Base-by-base conservation (phyloP, 2,797 vertebrate species). In the Pseudochirops corinnae region DNA sequence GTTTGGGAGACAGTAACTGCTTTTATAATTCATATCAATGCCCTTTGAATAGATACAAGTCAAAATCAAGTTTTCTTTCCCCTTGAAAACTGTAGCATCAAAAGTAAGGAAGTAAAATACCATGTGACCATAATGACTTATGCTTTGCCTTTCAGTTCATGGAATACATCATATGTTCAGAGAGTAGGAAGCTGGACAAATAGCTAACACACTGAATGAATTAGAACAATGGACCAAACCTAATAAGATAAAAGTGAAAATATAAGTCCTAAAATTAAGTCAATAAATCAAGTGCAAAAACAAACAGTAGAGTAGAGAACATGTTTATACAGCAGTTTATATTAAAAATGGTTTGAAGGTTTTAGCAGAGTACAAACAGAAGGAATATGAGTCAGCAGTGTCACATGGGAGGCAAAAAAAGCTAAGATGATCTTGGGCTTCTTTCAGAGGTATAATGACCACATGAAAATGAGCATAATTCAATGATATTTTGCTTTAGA, bases 11-110 rank as follows among this genome's bases (percentile, higher is more conserved):
- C 9, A 91, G 33, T 3, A 0, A 91, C 91, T 93, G 93, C 50
- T 62, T 3, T 91, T 11, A 0, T 33, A 95, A 58, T 96, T 67
- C 56, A 90, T 29, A 28, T 97, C 55, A 91, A 6, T 94, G 62
- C 4, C 1, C 55, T 60, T 4, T 90, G 91, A 97, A 95, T 94
- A 90, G 53, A 96, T 94, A 91, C 13, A 53, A 52, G 93, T 94
- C 92, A 96, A 97, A 60, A 62, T 95, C 95, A 97, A 18, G 12
- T 96, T 95, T 92, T 0, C 1, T 97, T 98, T 97, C 55, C 4
- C n/a, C 46, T 93, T 57, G 87, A 91, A 96, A 94, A 97, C 9
- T 53, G 0, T 58, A 60, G 28, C 33, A 90, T 58, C 4, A 62
- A 93, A 56, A 93, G 28, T 52, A 92, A 97, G n/a, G 56, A 16